Evolutionary conservation across 2,113 vertebrate species (phyloP).

Genomic region (Varanus salvator): DNA sequence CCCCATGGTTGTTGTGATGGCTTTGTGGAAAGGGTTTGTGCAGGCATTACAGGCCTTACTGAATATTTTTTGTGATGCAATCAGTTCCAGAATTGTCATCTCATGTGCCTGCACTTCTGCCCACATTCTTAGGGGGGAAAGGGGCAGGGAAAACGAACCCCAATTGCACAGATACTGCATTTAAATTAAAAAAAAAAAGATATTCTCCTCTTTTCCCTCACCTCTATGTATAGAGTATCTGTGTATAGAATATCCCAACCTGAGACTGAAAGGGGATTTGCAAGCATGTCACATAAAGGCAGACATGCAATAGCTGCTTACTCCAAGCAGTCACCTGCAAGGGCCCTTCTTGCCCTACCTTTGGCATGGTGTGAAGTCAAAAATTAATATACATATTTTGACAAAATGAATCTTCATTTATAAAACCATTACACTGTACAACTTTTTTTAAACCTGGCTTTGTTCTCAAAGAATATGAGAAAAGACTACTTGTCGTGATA

Average conservation of each 20-base stretch:
- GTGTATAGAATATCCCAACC: neutral
- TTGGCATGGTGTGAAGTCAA: accelerated
- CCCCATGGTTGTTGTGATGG: neutral
- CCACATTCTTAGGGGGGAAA: neutral
- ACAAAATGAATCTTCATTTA: neutral
- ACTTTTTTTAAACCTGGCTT: neutral
- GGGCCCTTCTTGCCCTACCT: too few species aligned
- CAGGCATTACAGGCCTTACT: neutral
- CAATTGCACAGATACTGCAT: neutral
- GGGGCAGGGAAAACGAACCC: neutral
- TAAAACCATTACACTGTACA: neutral
- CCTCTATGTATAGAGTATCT: too few species aligned
- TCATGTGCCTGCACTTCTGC: neutral
- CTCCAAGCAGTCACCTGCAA: neutral
- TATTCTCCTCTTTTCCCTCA: neutral
- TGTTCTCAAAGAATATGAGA: neutral
- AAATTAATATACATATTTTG: neutral
- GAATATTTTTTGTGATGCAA: neutral
- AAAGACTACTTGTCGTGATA: neutral
- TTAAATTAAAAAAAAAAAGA: neutral
- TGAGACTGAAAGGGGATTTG: neutral
- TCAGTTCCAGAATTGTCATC: neutral
- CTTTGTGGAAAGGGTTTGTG: neutral
- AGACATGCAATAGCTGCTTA: neutral
- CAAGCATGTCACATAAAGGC: too few species aligned